A percentile compares a stretch with the other conserved stretches of the same genome.
Evolutionary conservation across 1,140 invertebrate species (phyloP).

Genomic region (Heliconius hermathena): DNA sequence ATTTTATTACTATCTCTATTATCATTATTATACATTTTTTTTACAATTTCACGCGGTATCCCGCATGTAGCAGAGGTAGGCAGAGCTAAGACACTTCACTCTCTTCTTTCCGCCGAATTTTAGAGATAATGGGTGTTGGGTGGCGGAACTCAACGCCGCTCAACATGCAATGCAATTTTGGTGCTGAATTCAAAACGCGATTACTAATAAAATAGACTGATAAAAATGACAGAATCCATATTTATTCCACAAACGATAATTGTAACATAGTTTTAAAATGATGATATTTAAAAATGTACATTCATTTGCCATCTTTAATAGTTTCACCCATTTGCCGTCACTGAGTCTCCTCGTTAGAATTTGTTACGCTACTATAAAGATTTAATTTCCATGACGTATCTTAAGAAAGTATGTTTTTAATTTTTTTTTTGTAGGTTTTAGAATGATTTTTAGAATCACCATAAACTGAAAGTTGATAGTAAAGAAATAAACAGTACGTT

Average conservation of each 20-base stretch:
- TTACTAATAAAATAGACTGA: too few species aligned
- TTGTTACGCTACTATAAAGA: conserved; percentile 26
- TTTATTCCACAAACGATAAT: neutral
- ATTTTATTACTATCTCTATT: too few species aligned
- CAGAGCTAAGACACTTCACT: too few species aligned
- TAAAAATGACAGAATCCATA: neutral
- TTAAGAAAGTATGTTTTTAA: conserved; percentile 26
- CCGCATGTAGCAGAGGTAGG: too few species aligned
- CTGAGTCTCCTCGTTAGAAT: conserved; percentile 17
- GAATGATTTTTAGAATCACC: neutral
- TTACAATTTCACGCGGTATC: too few species aligned
- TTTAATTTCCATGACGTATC: conserved; percentile 17
- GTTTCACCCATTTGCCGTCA: conserved; percentile 24
- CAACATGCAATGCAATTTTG: too few species aligned
- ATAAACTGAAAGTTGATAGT: neutral
- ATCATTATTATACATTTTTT: too few species aligned
- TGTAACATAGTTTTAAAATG: neutral
- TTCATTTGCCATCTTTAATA: conserved; percentile 9
- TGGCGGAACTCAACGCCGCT: too few species aligned
- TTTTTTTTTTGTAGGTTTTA: neutral
- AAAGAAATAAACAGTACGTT: too few species aligned
- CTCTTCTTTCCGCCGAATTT: too few species aligned
- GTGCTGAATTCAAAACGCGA: too few species aligned
- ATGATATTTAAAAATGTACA: neutral
- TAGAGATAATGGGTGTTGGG: too few species aligned